Evolutionary conservation across 2,888 invertebrate genomes (phyloP), one percentile per base, ranked within the genome.

Genomic region (Leptopilina syphax): DNA sequence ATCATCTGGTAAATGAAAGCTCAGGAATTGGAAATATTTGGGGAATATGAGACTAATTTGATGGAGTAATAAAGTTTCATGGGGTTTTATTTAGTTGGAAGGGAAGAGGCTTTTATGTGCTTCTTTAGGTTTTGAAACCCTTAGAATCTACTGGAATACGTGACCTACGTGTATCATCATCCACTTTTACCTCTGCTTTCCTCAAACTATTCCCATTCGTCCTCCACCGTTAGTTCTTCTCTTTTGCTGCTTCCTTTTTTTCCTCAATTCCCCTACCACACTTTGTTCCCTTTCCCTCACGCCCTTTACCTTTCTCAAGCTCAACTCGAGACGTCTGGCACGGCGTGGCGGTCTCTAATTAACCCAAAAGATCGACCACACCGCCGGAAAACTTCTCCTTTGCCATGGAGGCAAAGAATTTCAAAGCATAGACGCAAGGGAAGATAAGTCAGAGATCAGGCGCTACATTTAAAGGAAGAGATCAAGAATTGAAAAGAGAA

Each of bases 331-430:
- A 89, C 87, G 87, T 89, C 89, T 89, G 90, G 87, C 86, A 87
- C 84, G 87, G 87, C 86, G 87, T 84, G 87, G 87, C 86, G 87
- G 88, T 88, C 86, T 83, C 88, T 90, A 90, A 90, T 91, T 90
- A 90, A 90, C 89, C 89, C 87, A 86, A 85, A 87, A 85, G 85
- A 87, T 85, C 87, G 86, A 85, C 84, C 86, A 85, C 80, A 84
- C 84, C 83, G 80, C 77, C 83, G 83, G 86, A 85, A 85, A 87
- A 88, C 83, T 87, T 88, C 83, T 81, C 82, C 57, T 24, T 66
- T 70, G 60, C 27, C 65, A 44, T 77, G 50, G 41, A 77, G 73
- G 60, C 44, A 12, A 65, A 81, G 66, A 50, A 78, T 65, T 54
- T 70, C 70, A 34, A 70, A 50, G 70, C 73, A 73, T n/a, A 13